phyloP scores from a whole-genome alignment of 1,140 invertebrate species.

The Drosophila malerkotliana region DNA sequence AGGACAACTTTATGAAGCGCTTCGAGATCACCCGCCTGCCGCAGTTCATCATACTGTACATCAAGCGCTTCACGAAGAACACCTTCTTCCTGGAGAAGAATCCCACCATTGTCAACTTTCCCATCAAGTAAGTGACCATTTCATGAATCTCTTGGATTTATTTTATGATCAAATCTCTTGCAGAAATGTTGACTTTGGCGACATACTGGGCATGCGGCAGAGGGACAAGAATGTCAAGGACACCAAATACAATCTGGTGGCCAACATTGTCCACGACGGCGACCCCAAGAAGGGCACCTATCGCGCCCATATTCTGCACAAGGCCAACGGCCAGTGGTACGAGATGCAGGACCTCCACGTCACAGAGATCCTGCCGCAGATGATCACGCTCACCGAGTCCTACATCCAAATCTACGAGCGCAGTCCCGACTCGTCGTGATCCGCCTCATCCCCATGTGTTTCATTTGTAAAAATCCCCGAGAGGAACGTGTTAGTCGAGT shows the following conservation, averaged over 20 bases:
- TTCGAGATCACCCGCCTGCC: constrained; percentile 98
- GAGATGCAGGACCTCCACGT: constrained; percentile 99
- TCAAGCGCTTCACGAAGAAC: constrained; percentile 99
- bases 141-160: not conserved
- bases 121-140: constrained; percentile 93
- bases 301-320: constrained; percentile 97
- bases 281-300: constrained; percentile 97
- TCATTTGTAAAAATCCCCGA: not conserved
- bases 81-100: constrained; percentile 99
- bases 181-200: constrained; percentile 98
- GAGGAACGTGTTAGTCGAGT: not conserved
- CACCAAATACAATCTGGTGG: constrained; percentile 96
- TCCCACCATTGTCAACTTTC: constrained; percentile 99
- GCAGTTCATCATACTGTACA: constrained; percentile 98
- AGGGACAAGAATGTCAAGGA: constrained; percentile 90
- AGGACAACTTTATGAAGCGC: constrained; percentile 98
- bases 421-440: constrained; percentile 52
- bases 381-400: constrained; percentile 99
- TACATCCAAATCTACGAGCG: constrained; percentile 95
- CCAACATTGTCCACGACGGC: constrained; percentile 99
- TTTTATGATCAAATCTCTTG: constrained; percentile 40
- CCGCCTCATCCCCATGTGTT: not conserved
- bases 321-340: constrained; percentile 94
- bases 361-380: constrained; percentile 98
- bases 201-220: constrained; percentile 94